Base-by-base conservation (phyloP, 2,888 invertebrate species). In the Luperina testacea region DNA sequence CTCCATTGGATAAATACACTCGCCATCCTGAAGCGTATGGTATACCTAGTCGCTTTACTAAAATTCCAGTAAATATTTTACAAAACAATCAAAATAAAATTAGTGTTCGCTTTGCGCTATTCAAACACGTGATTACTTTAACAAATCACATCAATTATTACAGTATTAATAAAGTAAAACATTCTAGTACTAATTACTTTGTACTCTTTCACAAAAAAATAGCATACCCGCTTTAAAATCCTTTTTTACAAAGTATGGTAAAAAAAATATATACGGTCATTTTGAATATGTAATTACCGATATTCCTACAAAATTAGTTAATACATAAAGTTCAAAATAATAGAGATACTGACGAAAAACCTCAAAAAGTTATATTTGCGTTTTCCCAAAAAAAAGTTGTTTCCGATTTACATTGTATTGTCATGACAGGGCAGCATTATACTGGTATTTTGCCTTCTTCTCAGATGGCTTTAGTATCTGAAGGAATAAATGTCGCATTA, bases 401-500 rank as follows among this genome's bases (percentile, higher is more conserved):
- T 73, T 83, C 83, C 77, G 82, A 81, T 82, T 77, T 77, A 81
- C 77, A 85, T 71, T 67, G 83, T 85, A 85, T 83, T 83, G 83
- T 83, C 83, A 83, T 83, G 82, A 83, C 82, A 85, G 70, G 82
- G 83, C 87, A 82, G 87, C 98, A 91, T 98, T 98, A 97, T 99
- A 99, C 95, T 99, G 99, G 97, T 99, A 99, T 97, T 99, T 99
- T 90, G 99, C 99, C 97, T 99, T 99, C 97, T 99, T 99, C 97
- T 99, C 99, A 85, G 99, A 87, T 88, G 87, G 87, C 88, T 87
- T 87, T 81, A 87, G 82, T 81, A 87, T 87, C 87, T 87, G 88
- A 83, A 84, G 83, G 73, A 84, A 78, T 79, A 74, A 83, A 83
- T 83, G 68, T 71, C 48, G 63, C 45, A 83, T 83, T 83, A 83